Evolutionary conservation across 2,888 invertebrate species (phyloP), one percentile per base, ranked within the genome.

Genomic region (Cephalotes varians): DNA sequence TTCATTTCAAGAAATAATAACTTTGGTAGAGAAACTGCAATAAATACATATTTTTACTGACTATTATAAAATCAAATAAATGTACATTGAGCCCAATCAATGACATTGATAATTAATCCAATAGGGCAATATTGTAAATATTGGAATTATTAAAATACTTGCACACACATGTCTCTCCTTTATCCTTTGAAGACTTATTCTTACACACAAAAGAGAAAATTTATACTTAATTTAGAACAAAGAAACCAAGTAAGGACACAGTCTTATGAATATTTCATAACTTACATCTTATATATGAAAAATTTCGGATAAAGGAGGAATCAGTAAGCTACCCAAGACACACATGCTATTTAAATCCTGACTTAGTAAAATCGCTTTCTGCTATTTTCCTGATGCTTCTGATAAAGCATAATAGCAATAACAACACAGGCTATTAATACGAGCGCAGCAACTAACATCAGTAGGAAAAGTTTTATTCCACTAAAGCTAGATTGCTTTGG

Each of bases 401-500:
- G 98, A 94, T 99, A 99, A 94, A 98, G 97, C 96, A 99, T 97
- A 85, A 99, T 97, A 40, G 98, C 98, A 77, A 99, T 96, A 3
- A 99, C 97, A 0, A 98, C 97, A 86, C 97, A 96, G 0, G 97
- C 98, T 60, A 98, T 97, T 12, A 99, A 95, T 2, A 97, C 97
- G 37, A 99, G 96, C 73, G 99, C 97, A 18, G 97, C 97, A 73
- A 97, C 96, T 89, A 99, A 96, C 95, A 99, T 97, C 85, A 98
- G 96, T 2, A 99, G 95, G 95, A 99, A 98, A 74, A 99, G 97
- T 94, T 98, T 99, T 77, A 98, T 96, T 72, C 98, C 99, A 4
- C 98, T 98, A 96, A 98, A 96, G 31, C 98, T 96, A 0, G 96
- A 96, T 1, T 98, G 98, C 91, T 98, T 98, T 0, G 97, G 96